Conservation (phyloP, 2,888 invertebrate genomes). For the Ormyrus thymus region DNA sequence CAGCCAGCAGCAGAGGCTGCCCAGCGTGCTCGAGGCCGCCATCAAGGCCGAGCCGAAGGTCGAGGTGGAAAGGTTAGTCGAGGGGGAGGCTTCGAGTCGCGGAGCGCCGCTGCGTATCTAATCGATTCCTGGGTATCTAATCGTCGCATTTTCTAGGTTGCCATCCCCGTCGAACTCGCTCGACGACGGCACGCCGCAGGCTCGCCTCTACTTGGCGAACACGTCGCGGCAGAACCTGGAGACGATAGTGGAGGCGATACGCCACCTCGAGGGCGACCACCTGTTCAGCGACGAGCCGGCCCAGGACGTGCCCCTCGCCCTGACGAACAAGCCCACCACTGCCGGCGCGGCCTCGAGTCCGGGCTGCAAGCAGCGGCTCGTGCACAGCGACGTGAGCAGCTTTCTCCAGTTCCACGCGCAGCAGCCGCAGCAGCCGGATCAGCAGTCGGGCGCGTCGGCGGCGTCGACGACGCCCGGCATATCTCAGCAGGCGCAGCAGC, state of each 20-base stretch:
- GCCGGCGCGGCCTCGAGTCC: slow-evolving; percentile 75
- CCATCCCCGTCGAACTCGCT: slow-evolving; percentile 77
- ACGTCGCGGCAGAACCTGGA: slow-evolving; percentile 96
- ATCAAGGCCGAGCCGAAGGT: slow-evolving; percentile 93
- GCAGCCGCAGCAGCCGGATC: slow-evolving; percentile 79
- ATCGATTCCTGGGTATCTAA: too few species aligned
- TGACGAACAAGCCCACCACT: slow-evolving; percentile 69
- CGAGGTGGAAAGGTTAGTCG: slow-evolving; percentile 77
- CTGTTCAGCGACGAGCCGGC: slow-evolving; percentile 87
- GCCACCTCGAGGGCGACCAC: slow-evolving; percentile 97
- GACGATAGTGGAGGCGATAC: slow-evolving; percentile 98
- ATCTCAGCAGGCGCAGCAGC: slow-evolving; percentile 70
- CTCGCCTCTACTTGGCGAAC: slow-evolving; percentile 79
- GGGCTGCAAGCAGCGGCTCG: slow-evolving; percentile 77
- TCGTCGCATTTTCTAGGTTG: slow-evolving; percentile 74
- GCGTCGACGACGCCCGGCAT: slow-evolving; percentile 74
- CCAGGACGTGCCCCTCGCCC: slow-evolving; percentile 71
- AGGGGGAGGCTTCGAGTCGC: too few species aligned
- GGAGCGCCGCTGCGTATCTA: too few species aligned
- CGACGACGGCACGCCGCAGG: slow-evolving; percentile 76
- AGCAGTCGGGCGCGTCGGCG: slow-evolving; percentile 77
- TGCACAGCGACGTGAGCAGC: slow-evolving; percentile 79
- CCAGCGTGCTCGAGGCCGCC: slow-evolving; percentile 88
- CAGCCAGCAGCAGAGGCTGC: slow-evolving; percentile 73
- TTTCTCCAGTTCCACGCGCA: slow-evolving; percentile 79